Base-by-base conservation (phyloP, 2,113 vertebrate genomes). In the Callipepla squamata region DNA sequence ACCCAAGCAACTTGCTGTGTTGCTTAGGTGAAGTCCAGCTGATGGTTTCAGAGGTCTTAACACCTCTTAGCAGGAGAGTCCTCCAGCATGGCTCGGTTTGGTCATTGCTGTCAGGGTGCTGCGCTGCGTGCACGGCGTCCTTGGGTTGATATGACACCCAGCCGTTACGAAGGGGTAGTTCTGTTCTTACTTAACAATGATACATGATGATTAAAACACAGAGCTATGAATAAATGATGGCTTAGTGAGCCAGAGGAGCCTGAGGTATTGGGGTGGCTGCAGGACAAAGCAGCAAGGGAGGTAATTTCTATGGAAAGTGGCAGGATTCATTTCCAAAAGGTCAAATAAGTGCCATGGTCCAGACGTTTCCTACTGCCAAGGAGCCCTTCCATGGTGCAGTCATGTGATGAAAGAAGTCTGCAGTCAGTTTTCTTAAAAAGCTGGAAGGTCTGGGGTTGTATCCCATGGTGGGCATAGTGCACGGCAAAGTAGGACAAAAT, bases 201-300 rank as follows among this genome's bases (percentile, higher is more conserved):
- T 17, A 3, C 0, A 0, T 68, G 81, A 77, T 85, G 75, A 85
- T 91, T 85, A 80, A 92, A 93, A 77, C 50, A 69, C 26, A 30
- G 67, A 79, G 70, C 45, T 94, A 65, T 84, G 70, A 92, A 87
- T 90, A 85, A 90, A 38, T 38, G 32, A 91, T 79, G 51, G 40
- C 44, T 70, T 0, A 0, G 34, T 36, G 74, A 94, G 88, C 69
- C 74, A 78, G 51, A 84, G 76, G 38, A 28, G 38, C 15, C 74
- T 0, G 1, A 42, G 34, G 42, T 67, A 19, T 51, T 9, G 13
- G 70, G 58, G 36, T 34, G 69, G 81, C 74, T 78, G 69, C 61
- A 84, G 62, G 50, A 61, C 0, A 0, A 74, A 85, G 69, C 51
- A 59, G 44, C 12, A 7, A 87, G 11, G n/a, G 25, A n/a, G 34